Conservation (phyloP, 2,888 invertebrate genomes). For the Plebejus melissa region DNA sequence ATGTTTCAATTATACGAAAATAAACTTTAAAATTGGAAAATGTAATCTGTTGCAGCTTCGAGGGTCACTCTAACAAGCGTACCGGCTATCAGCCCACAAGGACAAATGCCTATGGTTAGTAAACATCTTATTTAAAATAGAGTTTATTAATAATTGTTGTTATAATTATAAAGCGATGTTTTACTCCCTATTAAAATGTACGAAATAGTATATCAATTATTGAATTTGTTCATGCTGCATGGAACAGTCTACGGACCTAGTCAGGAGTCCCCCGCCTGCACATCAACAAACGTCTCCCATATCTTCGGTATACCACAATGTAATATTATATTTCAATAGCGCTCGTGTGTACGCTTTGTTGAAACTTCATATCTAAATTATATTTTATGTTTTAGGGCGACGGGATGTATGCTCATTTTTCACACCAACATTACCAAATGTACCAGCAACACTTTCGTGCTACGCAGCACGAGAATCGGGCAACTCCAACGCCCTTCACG, state of each 20-base stretch:
- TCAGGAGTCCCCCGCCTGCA: conserved; percentile 90
- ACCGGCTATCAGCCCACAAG: conserved; percentile 81
- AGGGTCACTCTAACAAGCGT: conserved; percentile 76
- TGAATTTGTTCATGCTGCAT: conserved; percentile 57
- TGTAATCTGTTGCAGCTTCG: conserved; percentile 54
- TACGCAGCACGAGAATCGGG: conserved; percentile 67
- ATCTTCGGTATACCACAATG: conserved; percentile 80
- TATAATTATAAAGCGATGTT: not conserved
- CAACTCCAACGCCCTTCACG: conserved; percentile 63
- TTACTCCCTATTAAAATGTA: conserved; percentile 31
- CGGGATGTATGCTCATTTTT: conserved; percentile 73
- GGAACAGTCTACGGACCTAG: conserved; percentile 81
- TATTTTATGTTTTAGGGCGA: conserved; percentile 58
- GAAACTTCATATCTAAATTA: not conserved
- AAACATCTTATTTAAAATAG: conserved; percentile 21
- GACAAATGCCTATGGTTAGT: conserved; percentile 84
- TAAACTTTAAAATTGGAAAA: not conserved
- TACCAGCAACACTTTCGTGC: conserved; percentile 75
- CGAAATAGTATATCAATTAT: conserved; percentile 33
- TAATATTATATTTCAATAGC: conserved; percentile 43
- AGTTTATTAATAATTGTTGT: not conserved
- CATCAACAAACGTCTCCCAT: conserved; percentile 89
- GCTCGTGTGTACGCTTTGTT: not conserved
- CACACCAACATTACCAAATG: conserved; percentile 75
- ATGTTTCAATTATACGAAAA: not conserved